phyloP scores from a whole-genome alignment of 2,113 vertebrate species.

The Nycticebus coucang region DNA sequence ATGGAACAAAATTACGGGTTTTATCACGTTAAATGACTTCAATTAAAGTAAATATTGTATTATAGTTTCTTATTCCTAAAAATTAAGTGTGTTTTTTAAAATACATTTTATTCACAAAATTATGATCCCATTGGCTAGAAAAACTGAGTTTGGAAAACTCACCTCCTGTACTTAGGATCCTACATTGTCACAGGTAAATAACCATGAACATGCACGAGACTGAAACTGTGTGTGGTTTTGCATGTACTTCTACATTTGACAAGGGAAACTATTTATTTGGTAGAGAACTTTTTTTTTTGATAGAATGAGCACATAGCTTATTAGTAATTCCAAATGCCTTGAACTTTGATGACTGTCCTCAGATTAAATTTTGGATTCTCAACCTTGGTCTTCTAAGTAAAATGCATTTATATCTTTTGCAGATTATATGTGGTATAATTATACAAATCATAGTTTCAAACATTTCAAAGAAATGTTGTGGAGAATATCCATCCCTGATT shows the following conservation, averaged over 20 bases:
- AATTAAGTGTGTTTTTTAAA: neutral
- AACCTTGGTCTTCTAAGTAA: neutral
- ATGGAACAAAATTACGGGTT: neutral
- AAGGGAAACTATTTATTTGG: neutral
- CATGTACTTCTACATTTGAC: neutral
- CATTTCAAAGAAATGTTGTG: neutral
- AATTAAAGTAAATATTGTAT: neutral
- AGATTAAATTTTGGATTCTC: slow-evolving; percentile 2
- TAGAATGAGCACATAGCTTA: neutral
- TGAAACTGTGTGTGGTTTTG: neutral
- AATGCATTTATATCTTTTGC: neutral
- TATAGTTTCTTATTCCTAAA: neutral
- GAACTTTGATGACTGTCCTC: neutral
- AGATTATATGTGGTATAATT: neutral
- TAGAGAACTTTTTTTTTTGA: neutral
- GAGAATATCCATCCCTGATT: neutral
- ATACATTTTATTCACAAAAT: neutral
- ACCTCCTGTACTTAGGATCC: neutral
- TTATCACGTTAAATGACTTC: neutral
- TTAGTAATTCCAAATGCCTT: slow-evolving; percentile 8
- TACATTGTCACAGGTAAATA: neutral
- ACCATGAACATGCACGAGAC: neutral
- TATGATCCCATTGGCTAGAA: neutral
- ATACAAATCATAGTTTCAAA: neutral
- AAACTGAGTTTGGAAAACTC: neutral